Percentiles rank a stretch among this genome's conserved stretches.
Evolutionary conservation across 2,113 vertebrate species (phyloP).

Genomic region (Cinclus cinclus): DNA sequence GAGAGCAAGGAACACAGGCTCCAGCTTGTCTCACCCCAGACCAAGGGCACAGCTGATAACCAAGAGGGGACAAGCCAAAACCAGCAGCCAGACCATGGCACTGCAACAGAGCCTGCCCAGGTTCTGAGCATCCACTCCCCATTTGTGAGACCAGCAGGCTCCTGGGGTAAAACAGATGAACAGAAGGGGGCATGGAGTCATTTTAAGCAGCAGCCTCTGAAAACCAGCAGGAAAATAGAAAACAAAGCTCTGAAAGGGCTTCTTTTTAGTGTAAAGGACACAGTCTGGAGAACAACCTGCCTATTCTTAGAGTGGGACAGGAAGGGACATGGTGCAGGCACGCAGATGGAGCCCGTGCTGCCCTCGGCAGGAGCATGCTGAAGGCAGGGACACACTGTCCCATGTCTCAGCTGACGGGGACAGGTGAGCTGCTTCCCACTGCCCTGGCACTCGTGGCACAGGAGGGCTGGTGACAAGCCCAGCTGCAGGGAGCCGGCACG

Average conservation of each 20-base stretch:
- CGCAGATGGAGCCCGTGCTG: fast-evolving
- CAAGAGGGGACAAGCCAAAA: not conserved
- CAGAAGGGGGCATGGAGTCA: not conserved
- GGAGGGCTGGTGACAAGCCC: not conserved
- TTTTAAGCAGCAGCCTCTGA: not conserved
- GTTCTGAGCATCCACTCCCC: not conserved
- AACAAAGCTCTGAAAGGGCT: not conserved
- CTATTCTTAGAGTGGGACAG: fast-evolving
- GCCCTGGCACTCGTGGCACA: not conserved
- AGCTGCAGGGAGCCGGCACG: not conserved
- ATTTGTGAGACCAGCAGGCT: not conserved
- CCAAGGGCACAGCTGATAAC: fast-evolving
- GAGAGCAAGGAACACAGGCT: not conserved
- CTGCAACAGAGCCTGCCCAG: not conserved
- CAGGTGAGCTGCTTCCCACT: not conserved
- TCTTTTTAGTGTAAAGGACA: not conserved
- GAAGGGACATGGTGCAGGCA: fast-evolving
- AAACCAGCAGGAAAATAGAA: not conserved
- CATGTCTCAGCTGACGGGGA: fast-evolving
- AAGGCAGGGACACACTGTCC: not conserved
- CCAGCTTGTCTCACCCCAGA: not conserved
- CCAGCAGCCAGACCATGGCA: not conserved
- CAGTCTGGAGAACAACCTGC: not conserved
- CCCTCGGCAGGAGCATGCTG: not conserved
- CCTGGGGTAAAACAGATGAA: not conserved